These are phyloP conservation scores for Heliconius cydno DNA, from an alignment of 2,888 invertebrate genomes.

Conservation along the genomic window DNA sequence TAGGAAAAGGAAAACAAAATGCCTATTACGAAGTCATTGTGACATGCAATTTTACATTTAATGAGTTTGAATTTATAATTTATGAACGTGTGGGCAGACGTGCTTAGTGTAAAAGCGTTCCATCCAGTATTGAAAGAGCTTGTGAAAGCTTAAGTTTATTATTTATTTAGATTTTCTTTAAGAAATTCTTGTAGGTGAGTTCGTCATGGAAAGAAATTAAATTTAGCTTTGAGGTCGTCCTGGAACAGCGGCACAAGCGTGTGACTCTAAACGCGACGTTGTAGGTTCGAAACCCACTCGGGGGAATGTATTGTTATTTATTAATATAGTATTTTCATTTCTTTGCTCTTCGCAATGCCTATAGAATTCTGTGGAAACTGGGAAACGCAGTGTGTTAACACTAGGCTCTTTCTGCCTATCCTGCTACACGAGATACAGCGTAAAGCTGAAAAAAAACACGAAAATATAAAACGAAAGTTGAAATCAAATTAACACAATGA, in stretches of 20 bases:
- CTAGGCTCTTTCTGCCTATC: no score
- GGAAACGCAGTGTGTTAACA: no score
- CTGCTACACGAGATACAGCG: not conserved
- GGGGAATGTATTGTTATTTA: not conserved
- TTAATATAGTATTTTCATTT: no score
- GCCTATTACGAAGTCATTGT: not conserved
- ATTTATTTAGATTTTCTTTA: not conserved
- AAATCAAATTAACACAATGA: not conserved
- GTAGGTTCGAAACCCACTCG: not conserved
- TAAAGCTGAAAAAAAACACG: not conserved
- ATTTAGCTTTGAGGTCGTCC: not conserved
- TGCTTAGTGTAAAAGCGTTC: conserved; percentile 35
- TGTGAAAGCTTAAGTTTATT: not conserved
- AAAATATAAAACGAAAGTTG: not conserved
- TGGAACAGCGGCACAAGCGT: not conserved
- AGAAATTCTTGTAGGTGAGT: not conserved
- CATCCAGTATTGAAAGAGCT: conserved; percentile 11
- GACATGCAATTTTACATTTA: conserved; percentile 34
- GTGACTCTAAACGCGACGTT: not conserved
- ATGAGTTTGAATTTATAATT: conserved; percentile 33
- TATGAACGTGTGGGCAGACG: conserved; percentile 44
- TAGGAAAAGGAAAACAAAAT: conserved; percentile 10
- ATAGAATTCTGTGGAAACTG: no score
- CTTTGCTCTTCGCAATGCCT: no score
- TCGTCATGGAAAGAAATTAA: not conserved